phyloP scores from a whole-genome alignment of 2,113 vertebrate species.

The Ivindomyrus marchei region DNA sequence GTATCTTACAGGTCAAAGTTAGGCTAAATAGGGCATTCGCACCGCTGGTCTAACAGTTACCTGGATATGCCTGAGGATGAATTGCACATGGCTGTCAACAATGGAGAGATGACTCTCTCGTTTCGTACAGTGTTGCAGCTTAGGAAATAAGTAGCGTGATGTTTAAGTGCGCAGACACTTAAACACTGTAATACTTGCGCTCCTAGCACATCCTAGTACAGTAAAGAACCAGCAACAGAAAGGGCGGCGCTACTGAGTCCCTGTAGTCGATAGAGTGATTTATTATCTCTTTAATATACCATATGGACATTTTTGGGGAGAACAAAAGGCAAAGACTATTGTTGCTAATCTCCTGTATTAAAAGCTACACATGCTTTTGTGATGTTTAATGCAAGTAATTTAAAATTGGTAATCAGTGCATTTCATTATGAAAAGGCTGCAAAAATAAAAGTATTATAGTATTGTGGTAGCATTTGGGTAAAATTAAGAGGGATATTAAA shows the following conservation, averaged over 20 bases:
- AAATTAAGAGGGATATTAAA: conserved; percentile 3
- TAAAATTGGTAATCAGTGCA: conserved; percentile 5
- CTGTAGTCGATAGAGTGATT: background rate
- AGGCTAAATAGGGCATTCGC: too few relatives aligned
- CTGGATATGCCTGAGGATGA: background rate
- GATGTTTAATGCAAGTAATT: background rate
- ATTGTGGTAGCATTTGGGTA: background rate
- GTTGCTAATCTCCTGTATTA: conserved; percentile 1
- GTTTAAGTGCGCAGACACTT: background rate
- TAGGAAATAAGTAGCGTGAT: background rate
- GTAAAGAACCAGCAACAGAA: background rate
- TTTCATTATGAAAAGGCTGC: background rate
- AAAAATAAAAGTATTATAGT: background rate
- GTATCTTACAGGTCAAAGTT: background rate
- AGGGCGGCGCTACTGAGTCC: background rate
- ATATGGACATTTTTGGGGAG: background rate
- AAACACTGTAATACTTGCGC: background rate
- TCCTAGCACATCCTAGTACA: background rate
- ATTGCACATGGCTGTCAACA: background rate
- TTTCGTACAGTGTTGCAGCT: background rate
- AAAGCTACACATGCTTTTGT: background rate
- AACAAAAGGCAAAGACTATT: background rate
- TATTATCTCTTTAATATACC: background rate
- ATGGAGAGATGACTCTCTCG: background rate
- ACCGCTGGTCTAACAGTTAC: background rate